Percentiles rank a stretch among this genome's conserved stretches.
Evolutionary conservation across 2,113 vertebrate genomes (phyloP).

Genomic region (Chaenocephalus aceratus): DNA sequence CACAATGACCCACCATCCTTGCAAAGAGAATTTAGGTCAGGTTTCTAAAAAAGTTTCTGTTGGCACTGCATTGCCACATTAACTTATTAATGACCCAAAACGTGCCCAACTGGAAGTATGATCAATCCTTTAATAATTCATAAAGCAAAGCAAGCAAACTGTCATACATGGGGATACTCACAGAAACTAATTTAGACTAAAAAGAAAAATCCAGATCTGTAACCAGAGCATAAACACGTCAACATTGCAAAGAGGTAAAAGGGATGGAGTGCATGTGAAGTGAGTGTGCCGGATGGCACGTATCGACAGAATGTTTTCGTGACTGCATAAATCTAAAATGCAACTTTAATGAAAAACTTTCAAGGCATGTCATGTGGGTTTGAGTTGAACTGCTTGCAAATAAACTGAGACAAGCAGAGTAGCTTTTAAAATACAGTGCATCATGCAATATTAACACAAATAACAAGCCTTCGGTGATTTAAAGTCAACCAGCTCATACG

Average conservation of each 20-base stretch:
- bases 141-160: background rate
- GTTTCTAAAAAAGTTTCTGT: background rate
- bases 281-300: background rate
- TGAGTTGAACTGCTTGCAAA: background rate
- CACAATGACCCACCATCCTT: background rate
- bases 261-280: background rate
- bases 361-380: background rate
- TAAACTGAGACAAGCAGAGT: background rate
- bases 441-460: background rate
- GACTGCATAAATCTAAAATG: constrained; percentile 10
- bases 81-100: constrained; percentile 7
- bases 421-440: background rate
- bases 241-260: background rate
- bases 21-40: background rate
- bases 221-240: background rate
- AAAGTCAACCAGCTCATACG: background rate
- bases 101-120: background rate
- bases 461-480: background rate
- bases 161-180: background rate
- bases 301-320: background rate
- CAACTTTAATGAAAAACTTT: constrained; percentile 28
- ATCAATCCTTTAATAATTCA: constrained; percentile 1
- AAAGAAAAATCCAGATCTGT: background rate
- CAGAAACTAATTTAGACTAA: too few species aligned
- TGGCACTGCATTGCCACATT: background rate